Base-by-base conservation (phyloP, 2,797 vertebrate genomes). In the Acanthurus tractus region DNA sequence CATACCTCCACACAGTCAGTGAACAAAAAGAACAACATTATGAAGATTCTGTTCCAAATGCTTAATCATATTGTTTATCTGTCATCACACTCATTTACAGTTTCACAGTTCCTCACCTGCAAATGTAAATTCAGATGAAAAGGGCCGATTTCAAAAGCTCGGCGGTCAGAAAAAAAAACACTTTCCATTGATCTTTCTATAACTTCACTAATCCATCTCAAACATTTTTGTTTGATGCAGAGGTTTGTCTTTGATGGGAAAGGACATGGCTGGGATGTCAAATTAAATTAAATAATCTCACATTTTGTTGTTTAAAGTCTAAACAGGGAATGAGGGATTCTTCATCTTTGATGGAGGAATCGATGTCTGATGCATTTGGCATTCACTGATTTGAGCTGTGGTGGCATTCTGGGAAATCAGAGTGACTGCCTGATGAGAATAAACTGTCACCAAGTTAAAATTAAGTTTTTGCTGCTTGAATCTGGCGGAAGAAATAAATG, bases 331-430 rank as follows among this genome's bases (percentile, higher is more conserved):
- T 81, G 53, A 45, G 61, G 40, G 42, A 34, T 9, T 62, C 42
- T 67, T 70, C 23, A 23, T 18, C 68, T 77, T 40, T 74, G 49
- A 83, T 72, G n/a, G 55, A 63, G 36, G 52, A 81, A 84, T 87
- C 75, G 44, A 36, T 66, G 68, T 62, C 70, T 65, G 38, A 12
- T 36, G n/a, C 48, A 54, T 57, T 86, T 76, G 55, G 68, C 14
- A 36, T 59, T 78, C 58, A 49, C 36, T 49, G 52, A 70, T 78
- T 68, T 62, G 59, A 81, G 62, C 79, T 63, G 45, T 40, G 20
- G 57, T 22, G 52, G 74, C 50, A 84, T 84, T 85, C 69, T 62
- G 83, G 84, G 82, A 84, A 87, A 87, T 81, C 59, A 73, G 49
- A 83, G 48, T 57, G 56, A 81, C 50, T 74, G 52, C 59, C 57